These are phyloP conservation scores for Myopa tessellatipennis DNA, from an alignment of 2,888 invertebrate species.

Conservation along the genomic window DNA sequence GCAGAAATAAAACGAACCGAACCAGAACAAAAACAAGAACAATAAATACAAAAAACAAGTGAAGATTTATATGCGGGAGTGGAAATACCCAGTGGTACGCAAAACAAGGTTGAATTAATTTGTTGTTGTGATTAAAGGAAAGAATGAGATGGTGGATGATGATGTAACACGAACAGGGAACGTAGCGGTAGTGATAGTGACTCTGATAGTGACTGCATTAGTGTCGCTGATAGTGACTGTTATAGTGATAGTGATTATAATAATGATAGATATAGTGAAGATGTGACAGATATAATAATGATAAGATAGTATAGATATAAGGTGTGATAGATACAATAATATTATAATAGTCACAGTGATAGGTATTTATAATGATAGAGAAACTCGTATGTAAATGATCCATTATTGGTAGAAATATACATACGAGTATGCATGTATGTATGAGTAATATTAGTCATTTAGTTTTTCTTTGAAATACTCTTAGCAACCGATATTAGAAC, in stretches of 20 bases:
- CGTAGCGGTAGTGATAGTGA: background rate
- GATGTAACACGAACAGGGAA: background rate
- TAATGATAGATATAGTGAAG: background rate
- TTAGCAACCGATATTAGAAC: no score
- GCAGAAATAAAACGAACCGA: background rate
- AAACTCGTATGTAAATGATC: no score
- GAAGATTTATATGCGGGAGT: slow-evolving; percentile 11
- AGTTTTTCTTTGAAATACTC: no score
- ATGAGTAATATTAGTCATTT: no score
- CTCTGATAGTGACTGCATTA: background rate
- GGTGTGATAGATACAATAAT: no score
- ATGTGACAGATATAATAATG: background rate
- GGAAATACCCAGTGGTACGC: background rate
- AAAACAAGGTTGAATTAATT: background rate
- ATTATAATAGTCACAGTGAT: no score
- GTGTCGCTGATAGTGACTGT: background rate
- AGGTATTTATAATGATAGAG: no score
- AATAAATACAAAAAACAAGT: slow-evolving; percentile 33
- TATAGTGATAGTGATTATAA: background rate
- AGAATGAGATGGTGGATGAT: background rate
- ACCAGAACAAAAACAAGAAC: background rate
- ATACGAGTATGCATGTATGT: no score
- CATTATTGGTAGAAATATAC: no score
- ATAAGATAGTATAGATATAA: background rate
- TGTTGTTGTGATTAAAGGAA: background rate